These are phyloP conservation scores for Pocillopora verrucosa DNA, from an alignment of 64 coral and sea anemone genomes.

Conservation along the genomic window DNA sequence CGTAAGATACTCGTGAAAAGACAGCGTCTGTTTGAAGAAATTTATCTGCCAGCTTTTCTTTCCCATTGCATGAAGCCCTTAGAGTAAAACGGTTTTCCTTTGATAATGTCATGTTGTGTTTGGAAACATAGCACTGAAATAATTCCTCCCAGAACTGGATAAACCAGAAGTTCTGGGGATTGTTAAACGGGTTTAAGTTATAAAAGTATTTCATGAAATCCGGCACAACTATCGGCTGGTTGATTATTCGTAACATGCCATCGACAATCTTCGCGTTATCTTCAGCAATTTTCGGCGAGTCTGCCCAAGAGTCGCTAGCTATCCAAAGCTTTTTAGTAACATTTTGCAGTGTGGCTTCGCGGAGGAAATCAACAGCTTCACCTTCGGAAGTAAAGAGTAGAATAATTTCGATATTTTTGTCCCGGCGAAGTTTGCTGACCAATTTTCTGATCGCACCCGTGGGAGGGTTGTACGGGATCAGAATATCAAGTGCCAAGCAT, in stretches of 20 bases:
- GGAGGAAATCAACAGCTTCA: conserved; percentile 30
- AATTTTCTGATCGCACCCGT: not conserved
- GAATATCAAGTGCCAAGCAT: conserved; percentile 47
- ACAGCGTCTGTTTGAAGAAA: not conserved
- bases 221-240: not conserved
- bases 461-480: conserved; percentile 31
- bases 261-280: conserved; percentile 26
- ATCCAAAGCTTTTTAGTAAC: conserved; percentile 52
- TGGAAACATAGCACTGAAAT: not conserved
- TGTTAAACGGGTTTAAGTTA: not conserved
- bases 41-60: not conserved
- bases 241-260: conserved; percentile 54
- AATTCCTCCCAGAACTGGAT: conserved; percentile 10
- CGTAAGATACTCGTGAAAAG: conserved; percentile 37
- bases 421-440: conserved; percentile 1
- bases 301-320: conserved; percentile 61
- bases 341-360: conserved; percentile 17
- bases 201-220: conserved; percentile 38
- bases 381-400: conserved; percentile 47
- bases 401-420: conserved; percentile 34
- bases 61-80: not conserved
- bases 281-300: conserved; percentile 39
- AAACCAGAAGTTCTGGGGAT: conserved; percentile 21
- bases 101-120: not conserved
- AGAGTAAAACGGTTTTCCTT: not conserved